A percentile compares a stretch with the other conserved stretches of the same genome.
Conservation (phyloP, 92 coral and sea anemone species). For the Muricea muricata region DNA sequence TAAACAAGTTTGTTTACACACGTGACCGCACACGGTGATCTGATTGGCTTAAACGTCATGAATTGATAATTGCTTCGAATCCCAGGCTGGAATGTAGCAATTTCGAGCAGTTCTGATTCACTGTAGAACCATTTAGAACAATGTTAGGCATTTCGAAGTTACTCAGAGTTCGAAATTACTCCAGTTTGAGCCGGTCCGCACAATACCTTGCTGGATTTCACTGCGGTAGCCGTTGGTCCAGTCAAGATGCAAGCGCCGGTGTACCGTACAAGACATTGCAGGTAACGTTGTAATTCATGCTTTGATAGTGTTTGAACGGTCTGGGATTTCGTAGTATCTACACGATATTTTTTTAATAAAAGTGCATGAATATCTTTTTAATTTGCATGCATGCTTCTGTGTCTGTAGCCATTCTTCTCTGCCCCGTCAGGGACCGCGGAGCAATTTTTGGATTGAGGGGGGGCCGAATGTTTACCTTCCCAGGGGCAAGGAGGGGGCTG, state of each 20-base stretch:
- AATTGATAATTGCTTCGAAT: not conserved
- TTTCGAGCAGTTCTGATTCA: not conserved
- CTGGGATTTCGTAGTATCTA: no score
- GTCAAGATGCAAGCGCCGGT: slow-evolving; percentile 66
- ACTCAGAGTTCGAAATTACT: not conserved
- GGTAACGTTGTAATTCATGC: no score
- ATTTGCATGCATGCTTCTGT: no score
- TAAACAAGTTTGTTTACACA: not conserved
- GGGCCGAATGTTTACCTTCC: no score
- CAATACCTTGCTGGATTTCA: not conserved
- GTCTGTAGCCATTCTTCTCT: no score
- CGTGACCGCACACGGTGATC: not conserved
- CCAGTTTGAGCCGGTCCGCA: not conserved
- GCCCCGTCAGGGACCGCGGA: no score
- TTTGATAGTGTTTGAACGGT: no score
- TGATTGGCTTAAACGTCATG: slow-evolving; percentile 10
- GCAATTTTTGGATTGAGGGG: no score
- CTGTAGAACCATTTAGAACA: not conserved
- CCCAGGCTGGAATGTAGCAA: not conserved
- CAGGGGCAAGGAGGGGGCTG: no score
- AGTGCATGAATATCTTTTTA: no score
- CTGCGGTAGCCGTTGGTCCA: not conserved
- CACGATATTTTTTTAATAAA: no score
- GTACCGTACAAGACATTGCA: slow-evolving; percentile 83
- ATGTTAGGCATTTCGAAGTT: not conserved